Evolutionary conservation across 2,113 vertebrate species (phyloP).

Genomic region (Nesogale talazaci): DNA sequence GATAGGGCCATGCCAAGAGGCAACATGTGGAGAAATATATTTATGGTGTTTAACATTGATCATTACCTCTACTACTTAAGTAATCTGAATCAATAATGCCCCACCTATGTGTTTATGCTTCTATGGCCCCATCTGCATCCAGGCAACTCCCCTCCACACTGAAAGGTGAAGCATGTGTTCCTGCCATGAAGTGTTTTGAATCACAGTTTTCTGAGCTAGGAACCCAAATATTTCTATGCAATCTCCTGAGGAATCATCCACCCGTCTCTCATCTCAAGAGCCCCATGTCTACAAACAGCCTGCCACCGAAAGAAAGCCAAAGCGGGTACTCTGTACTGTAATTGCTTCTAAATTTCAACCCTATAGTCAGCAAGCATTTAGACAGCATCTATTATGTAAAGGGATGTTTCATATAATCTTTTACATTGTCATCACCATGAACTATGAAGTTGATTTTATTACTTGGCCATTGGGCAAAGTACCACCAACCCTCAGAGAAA

Average conservation of each 20-base stretch:
- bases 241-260: neutral
- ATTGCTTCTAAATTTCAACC: neutral
- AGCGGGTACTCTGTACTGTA: neutral
- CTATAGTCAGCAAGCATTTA: neutral
- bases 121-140: neutral
- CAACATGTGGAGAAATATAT: neutral
- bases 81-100: neutral
- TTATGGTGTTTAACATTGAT: neutral
- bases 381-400: neutral
- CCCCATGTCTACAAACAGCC: neutral
- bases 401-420: neutral
- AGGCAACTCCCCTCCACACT: neutral
- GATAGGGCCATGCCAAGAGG: neutral
- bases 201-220: neutral
- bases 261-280: neutral
- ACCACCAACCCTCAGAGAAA: neutral
- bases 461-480: neutral
- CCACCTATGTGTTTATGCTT: neutral
- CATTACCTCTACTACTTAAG: neutral
- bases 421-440: neutral
- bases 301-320: neutral
- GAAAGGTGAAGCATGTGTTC: neutral
- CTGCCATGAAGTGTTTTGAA: neutral
- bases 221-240: neutral
- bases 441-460: neutral